phyloP scores from a whole-genome alignment of 2,113 vertebrate species.

The Regulus satrapa region DNA sequence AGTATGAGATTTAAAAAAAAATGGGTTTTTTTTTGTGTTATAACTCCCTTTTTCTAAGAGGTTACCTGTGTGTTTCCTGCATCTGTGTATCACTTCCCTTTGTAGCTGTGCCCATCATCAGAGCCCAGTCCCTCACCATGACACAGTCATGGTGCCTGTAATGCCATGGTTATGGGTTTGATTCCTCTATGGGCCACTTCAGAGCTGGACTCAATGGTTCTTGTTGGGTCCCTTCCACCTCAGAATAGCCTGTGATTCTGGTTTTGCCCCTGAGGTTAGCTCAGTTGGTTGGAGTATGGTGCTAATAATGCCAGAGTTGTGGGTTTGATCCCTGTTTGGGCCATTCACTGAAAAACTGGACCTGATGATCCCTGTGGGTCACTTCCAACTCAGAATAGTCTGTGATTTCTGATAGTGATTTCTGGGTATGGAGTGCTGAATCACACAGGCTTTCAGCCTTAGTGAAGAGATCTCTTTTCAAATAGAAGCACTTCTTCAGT shows the following conservation, averaged over 20 bases:
- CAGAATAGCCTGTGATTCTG: not conserved
- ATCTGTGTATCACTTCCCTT: not conserved
- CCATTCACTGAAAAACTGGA: no score
- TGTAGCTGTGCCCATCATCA: not conserved
- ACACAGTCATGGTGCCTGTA: accelerated
- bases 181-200: not conserved
- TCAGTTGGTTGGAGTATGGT: not conserved
- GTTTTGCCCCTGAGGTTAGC: not conserved
- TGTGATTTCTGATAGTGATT: not conserved
- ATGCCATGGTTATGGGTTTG: accelerated
- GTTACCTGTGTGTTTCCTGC: not conserved
- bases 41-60: not conserved
- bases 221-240: not conserved
- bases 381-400: not conserved
- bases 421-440: not conserved
- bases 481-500: not conserved
- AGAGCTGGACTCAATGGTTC: not conserved
- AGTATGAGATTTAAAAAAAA: not conserved
- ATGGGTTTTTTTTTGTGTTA: not conserved
- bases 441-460: not conserved
- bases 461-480: not conserved
- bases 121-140: accelerated
- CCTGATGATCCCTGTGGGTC: not conserved
- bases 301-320: not conserved
- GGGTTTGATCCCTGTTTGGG: accelerated